Evolutionary conservation across 2,797 vertebrate species (phyloP).

Genomic region (Acipenser transmontanus): DNA sequence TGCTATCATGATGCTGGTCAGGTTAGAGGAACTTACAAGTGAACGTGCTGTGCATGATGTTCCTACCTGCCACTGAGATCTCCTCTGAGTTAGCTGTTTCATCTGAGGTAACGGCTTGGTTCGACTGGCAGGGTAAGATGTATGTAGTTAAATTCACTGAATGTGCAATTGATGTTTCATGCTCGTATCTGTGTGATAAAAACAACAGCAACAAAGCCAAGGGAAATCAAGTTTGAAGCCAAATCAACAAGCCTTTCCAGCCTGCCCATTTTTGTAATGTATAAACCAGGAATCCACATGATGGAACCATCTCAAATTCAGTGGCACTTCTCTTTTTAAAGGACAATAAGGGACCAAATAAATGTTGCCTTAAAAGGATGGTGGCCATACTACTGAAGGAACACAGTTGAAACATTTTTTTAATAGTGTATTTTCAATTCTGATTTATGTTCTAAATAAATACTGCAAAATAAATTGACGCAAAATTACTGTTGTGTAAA

Average conservation of each 20-base stretch:
- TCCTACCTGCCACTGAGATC: conserved; percentile 39
- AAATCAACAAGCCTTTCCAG: background rate
- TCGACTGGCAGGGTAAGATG: conserved; percentile 50
- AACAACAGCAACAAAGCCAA: background rate
- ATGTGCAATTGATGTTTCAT: conserved; percentile 60
- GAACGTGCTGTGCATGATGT: background rate
- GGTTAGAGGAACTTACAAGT: background rate
- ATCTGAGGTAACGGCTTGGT: conserved; percentile 29
- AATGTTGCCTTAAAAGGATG: too few species aligned
- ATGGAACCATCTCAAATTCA: background rate
- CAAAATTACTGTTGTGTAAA: too few species aligned
- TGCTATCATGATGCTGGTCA: background rate
- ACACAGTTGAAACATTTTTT: too few species aligned
- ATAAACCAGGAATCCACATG: background rate
- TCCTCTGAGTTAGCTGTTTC: conserved; percentile 17
- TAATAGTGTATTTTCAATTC: too few species aligned
- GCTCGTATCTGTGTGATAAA: conserved; percentile 52
- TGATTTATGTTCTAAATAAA: too few species aligned
- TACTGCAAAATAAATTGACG: too few species aligned
- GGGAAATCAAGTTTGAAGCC: background rate
- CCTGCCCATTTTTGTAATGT: background rate
- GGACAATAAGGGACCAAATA: background rate
- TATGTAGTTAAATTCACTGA: conserved; percentile 43
- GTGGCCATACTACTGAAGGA: too few species aligned
- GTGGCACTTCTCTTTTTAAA: background rate